These are phyloP conservation scores for Tricholaema leucomelas DNA, from an alignment of 2,113 vertebrate genomes.

Conservation along the genomic window DNA sequence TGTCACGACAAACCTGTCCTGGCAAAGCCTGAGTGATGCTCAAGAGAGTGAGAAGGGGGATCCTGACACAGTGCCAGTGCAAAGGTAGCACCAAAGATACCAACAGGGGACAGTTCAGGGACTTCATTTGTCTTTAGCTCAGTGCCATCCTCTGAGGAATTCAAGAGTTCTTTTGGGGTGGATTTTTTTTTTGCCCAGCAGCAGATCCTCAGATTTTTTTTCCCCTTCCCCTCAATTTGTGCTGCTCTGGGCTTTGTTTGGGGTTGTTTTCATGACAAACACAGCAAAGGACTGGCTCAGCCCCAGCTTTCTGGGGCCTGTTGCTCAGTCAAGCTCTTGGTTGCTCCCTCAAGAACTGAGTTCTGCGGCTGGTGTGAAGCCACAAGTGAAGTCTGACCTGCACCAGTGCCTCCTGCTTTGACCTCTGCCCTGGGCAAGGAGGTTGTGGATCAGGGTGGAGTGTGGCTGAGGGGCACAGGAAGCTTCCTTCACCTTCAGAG, in stretches of 20 bases:
- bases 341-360: not conserved
- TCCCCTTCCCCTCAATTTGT: not conserved
- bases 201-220: not conserved
- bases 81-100: not conserved
- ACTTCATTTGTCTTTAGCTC: not conserved
- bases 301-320: not conserved
- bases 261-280: not conserved
- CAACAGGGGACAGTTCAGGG: not conserved
- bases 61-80: accelerated
- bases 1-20: not conserved
- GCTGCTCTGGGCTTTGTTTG: not conserved
- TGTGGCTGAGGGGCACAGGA: accelerated
- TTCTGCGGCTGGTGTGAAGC: not conserved
- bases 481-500: accelerated
- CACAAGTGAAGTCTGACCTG: not conserved
- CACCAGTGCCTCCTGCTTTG: not conserved
- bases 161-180: not conserved
- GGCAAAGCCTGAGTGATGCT: not conserved
- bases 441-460: accelerated
- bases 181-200: not conserved
- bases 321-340: not conserved
- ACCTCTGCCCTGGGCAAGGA: not conserved
- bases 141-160: not conserved
- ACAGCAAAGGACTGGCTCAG: not conserved
- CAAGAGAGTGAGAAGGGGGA: not conserved